Evolutionary conservation across 2,797 vertebrate species (phyloP), one percentile per base, ranked within the genome.

Genomic region (Poeciliopsis infans): DNA sequence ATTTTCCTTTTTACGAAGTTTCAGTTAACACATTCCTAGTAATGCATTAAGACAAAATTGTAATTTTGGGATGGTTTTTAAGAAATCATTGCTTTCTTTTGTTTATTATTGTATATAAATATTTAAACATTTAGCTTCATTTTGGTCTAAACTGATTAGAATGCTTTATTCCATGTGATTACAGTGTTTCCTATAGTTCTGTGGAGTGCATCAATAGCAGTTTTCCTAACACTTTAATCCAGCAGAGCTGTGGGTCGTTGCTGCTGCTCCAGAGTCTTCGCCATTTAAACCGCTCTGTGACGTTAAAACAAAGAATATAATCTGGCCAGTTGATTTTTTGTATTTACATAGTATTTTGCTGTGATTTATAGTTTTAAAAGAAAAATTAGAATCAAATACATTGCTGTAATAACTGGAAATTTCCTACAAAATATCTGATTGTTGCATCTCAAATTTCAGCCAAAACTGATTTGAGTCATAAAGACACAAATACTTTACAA

Each of bases 401-500:
- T 36, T 20, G 33, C 2, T 64, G 15, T 31, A 18, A 5, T 64
- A 36, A 16, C 31, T 64, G 8, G 28, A 64, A 64, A 64, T 64
- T 5, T 64, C 2, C 31, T 20, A 39, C 28, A 33, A 33, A 33
- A 33, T 7, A 31, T 51, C 1, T 51, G 49, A 3, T 51, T 51
- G 49, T 25, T 64, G 13, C 13, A 5, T 28, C 31, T 31, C 3
- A 39, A 5, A 31, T 31, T 41, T 68, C 20, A 4, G 33, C 66
- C 23, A 74, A 75, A 75, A 41, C 46, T 66, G 39, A 39, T 68
- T 57, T 66, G 39, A 66, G 15, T 57, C 76, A 80, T 81, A 36
- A 61, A 64, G 36, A 51, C 61, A 45, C 47, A 64, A 53, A 59
- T 41, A 23, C 7, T 41, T 59, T 55, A 28, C 33, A 16, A 13